Evolutionary conservation across 2,797 vertebrate genomes (phyloP).

Genomic region (Spinus olivaceus): DNA sequence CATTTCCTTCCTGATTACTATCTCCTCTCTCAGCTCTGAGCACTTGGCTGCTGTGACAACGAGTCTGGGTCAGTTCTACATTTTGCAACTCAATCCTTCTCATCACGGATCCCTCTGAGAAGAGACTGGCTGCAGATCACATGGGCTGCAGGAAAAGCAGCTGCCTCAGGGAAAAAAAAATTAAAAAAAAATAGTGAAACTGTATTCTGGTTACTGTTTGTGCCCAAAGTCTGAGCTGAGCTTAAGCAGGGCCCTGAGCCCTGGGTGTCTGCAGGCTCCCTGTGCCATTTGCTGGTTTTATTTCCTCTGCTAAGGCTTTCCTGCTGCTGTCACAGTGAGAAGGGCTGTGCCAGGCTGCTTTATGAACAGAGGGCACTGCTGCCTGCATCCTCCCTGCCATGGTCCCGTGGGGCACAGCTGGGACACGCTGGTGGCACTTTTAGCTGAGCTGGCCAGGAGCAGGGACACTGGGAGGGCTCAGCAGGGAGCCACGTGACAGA

Average conservation of each 20-base stretch:
- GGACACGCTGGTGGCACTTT: background rate
- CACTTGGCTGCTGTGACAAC: constrained; percentile 17
- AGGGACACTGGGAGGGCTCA: background rate
- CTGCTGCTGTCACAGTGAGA: background rate
- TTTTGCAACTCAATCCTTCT: constrained; percentile 22
- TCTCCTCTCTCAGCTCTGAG: constrained; percentile 55
- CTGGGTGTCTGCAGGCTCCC: background rate
- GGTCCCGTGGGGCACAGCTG: background rate
- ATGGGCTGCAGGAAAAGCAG: background rate
- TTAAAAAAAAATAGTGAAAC: background rate
- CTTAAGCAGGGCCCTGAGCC: background rate
- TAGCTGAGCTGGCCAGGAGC: background rate
- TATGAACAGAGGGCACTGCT: background rate
- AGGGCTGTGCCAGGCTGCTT: background rate
- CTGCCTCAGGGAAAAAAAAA: background rate
- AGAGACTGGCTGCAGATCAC: background rate
- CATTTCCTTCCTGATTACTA: constrained; percentile 64
- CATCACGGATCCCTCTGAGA: background rate
- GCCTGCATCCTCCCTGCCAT: background rate
- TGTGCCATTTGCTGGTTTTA: background rate
- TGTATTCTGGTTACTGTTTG: background rate
- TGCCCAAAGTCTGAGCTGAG: background rate
- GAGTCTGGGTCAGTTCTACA: constrained; percentile 48
- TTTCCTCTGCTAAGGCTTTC: background rate
- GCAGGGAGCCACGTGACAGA: background rate